phyloP scores from a whole-genome alignment of 2,113 vertebrate genomes.

The Anolis carolinensis region DNA sequence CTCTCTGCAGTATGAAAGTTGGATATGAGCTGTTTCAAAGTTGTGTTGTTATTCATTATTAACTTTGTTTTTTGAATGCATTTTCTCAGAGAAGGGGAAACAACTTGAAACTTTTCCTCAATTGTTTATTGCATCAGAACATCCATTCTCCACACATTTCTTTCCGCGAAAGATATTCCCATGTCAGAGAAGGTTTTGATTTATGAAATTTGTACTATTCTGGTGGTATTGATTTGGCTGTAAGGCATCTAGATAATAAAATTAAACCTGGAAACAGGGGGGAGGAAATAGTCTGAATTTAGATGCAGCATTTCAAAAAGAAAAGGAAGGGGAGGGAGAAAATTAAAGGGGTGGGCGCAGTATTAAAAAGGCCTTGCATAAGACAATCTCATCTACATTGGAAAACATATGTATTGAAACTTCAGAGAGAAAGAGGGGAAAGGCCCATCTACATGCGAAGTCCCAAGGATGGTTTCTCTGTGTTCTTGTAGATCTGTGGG shows the following conservation, averaged over 20 bases:
- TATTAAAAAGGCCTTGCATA: neutral
- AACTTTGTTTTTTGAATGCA: accelerated
- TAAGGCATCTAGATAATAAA: neutral
- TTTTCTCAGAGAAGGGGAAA: neutral
- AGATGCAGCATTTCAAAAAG: neutral
- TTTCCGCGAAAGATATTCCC: slow-evolving; percentile 25
- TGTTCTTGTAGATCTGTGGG: neutral
- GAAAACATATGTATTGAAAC: neutral
- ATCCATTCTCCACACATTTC: neutral
- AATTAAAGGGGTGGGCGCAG: neutral
- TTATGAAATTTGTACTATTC: neutral
- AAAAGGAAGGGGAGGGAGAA: neutral
- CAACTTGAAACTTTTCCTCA: slow-evolving; percentile 27
- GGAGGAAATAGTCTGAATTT: neutral
- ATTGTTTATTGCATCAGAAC: neutral
- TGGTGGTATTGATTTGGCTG: neutral
- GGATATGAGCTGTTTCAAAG: neutral
- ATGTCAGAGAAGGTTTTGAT: neutral
- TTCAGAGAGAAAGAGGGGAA: slow-evolving; percentile 7
- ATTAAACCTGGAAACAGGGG: neutral
- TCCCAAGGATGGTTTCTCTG: too few species aligned
- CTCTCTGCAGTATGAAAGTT: neutral
- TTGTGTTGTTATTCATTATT: neutral
- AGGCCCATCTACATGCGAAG: neutral
- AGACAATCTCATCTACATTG: slow-evolving; percentile 4